Conservation (phyloP, 2,797 vertebrate species). For the Saxicola maurus region DNA sequence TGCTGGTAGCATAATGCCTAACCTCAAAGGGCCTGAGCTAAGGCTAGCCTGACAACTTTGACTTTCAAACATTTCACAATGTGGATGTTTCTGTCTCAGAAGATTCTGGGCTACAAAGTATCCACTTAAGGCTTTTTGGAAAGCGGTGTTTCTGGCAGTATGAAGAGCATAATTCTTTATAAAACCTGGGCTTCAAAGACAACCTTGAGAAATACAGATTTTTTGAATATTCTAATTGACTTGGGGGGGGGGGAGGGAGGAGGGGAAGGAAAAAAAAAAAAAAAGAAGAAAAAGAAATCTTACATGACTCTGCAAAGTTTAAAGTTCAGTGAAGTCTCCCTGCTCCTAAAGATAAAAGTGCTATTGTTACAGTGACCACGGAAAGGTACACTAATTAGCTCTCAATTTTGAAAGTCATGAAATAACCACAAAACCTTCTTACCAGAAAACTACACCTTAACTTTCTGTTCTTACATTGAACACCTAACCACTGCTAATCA, state of each 20-base stretch:
- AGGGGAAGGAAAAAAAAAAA: background rate
- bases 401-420: background rate
- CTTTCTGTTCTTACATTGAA: fast-evolving
- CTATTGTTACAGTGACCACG: background rate
- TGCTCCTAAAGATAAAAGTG: background rate
- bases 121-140: background rate
- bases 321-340: background rate
- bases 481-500: background rate
- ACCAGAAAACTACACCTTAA: background rate
- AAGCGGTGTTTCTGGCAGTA: background rate
- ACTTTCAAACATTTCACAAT: background rate
- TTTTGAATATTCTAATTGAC: background rate
- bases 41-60: background rate
- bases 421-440: background rate
- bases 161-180: background rate
- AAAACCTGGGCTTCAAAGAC: background rate
- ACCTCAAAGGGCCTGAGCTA: background rate
- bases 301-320: background rate
- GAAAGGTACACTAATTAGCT: background rate
- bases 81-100: background rate
- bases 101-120: background rate
- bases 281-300: background rate
- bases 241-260: background rate
- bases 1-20: background rate
- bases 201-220: background rate